Evolutionary conservation across 1,140 invertebrate species (phyloP).

Genomic region (Druon quercuslanigerum): DNA sequence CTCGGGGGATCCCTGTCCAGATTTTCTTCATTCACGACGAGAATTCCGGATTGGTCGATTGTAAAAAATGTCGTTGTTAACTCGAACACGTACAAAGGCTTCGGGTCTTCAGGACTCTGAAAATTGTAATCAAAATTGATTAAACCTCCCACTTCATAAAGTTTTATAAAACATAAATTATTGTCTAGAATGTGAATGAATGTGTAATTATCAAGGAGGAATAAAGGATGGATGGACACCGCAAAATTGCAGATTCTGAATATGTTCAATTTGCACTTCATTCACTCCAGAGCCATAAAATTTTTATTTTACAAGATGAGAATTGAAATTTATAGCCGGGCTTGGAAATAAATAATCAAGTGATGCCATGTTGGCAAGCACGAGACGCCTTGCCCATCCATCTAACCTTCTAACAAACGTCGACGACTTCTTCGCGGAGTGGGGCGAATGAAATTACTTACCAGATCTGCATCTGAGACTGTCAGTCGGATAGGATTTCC

Average conservation of each 20-base stretch:
- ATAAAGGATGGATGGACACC: not conserved
- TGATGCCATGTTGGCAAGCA: not conserved
- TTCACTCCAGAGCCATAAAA: not conserved
- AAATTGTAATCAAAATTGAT: conserved; percentile 45
- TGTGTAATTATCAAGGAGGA: not conserved
- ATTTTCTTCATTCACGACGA: conserved; percentile 89
- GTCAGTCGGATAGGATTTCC: conserved; percentile 82
- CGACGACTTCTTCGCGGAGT: not conserved
- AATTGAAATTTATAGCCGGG: not conserved
- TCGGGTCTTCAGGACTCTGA: conserved; percentile 81
- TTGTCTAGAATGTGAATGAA: conserved; percentile 14
- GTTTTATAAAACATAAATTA: conserved; percentile 10
- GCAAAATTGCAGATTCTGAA: not conserved
- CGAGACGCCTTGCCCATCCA: not conserved
- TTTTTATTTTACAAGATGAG: not conserved
- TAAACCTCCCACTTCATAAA: no score
- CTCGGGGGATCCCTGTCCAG: conserved; percentile 92
- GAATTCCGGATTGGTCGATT: conserved; percentile 83
- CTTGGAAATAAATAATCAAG: conserved; percentile 3
- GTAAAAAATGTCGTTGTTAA: conserved; percentile 89
- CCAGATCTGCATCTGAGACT: conserved; percentile 89
- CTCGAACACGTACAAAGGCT: conserved; percentile 87
- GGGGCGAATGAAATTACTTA: conserved; percentile 68
- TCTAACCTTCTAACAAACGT: not conserved
- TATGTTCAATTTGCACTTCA: not conserved